phyloP scores from a whole-genome alignment of 2,888 invertebrate genomes.

The Arge pagana region DNA sequence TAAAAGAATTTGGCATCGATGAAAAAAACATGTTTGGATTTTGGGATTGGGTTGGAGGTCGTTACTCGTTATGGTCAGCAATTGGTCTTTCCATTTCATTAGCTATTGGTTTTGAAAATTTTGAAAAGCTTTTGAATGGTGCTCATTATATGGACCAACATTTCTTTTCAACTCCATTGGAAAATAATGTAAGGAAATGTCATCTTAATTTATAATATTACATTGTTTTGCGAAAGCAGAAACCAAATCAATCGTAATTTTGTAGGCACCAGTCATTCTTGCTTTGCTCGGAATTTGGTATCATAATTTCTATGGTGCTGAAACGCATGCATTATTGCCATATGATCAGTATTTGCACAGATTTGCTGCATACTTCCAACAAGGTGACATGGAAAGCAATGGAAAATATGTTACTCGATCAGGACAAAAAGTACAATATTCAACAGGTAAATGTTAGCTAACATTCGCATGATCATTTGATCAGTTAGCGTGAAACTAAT shows the following conservation, averaged over 20 bases:
- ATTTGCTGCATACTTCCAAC: conserved; percentile 99
- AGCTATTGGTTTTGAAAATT: conserved; percentile 93
- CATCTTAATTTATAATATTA: neutral
- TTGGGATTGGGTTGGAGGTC: conserved; percentile 99
- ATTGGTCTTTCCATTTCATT: conserved; percentile 96
- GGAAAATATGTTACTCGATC: conserved; percentile 88
- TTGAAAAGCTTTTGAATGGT: conserved; percentile 87
- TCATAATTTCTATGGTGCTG: conserved; percentile 90
- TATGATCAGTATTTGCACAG: conserved; percentile 99
- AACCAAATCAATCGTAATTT: conserved; percentile 29
- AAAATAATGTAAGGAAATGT: conserved; percentile 79
- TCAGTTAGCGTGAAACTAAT: neutral
- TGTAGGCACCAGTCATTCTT: conserved; percentile 87
- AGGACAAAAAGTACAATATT: conserved; percentile 64
- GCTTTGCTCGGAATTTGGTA: conserved; percentile 95
- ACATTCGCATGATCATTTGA: neutral
- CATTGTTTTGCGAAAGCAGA: neutral
- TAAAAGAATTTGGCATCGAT: conserved; percentile 97
- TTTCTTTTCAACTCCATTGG: conserved; percentile 82
- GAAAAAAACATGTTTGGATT: conserved; percentile 98
- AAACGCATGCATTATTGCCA: conserved; percentile 94
- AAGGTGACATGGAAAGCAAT: conserved; percentile 99
- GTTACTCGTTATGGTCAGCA: conserved; percentile 97
- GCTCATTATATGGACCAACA: conserved; percentile 95
- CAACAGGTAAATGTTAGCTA: conserved; percentile 56